Evolutionary conservation across 2,797 vertebrate species (phyloP), one percentile per base, ranked within the genome.

Genomic region (Sebastes nivosus): DNA sequence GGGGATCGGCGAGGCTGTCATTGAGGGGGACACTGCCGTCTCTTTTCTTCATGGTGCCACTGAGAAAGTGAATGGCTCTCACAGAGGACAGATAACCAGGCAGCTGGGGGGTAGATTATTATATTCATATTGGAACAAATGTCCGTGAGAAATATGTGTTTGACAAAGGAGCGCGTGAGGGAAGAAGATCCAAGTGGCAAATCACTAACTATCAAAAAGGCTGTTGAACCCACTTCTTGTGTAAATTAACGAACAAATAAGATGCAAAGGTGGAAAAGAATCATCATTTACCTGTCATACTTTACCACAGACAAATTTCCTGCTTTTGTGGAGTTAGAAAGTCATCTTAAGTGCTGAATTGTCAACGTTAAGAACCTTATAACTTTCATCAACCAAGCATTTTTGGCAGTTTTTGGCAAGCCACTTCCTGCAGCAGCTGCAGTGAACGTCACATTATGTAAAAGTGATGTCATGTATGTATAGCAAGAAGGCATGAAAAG

Each of bases 401-500:
- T 72, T 42, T 42, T 42, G 38, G 38, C 38, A 67, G 16, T 71
- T 67, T 57, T 60, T 68, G 79, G 74, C 30, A 59, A 76, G 75
- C 79, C 68, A 54, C 63, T 63, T 66, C 25, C 74, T 83, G 83
- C 72, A 90, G 83, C 70, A 70, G 72, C 78, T 79, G 70, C 74
- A 80, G 63, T 85, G 76, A 89, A 72, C 57, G 50, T 88, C 74
- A 73, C 81, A 68, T 87, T 64, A 80, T 91, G 85, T 93, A 88
- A 91, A 94, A 91, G 91, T 90, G 91, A 91, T 92, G 87, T 89
- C 83, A 87, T 89, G 87, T 92, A 86, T 95, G 92, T 95, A 91
- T 88, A 95, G 91, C 80, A 89, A 91, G 93, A 94, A 91, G 94
- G 95, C 94, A 95, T 96, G 95, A 94, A 83, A 87, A 87, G 86